Percentiles rank a stretch among this genome's conserved stretches.
These are phyloP conservation scores for Meriones unguiculatus DNA, from an alignment of 2,113 vertebrate genomes.

Conservation along the genomic window DNA sequence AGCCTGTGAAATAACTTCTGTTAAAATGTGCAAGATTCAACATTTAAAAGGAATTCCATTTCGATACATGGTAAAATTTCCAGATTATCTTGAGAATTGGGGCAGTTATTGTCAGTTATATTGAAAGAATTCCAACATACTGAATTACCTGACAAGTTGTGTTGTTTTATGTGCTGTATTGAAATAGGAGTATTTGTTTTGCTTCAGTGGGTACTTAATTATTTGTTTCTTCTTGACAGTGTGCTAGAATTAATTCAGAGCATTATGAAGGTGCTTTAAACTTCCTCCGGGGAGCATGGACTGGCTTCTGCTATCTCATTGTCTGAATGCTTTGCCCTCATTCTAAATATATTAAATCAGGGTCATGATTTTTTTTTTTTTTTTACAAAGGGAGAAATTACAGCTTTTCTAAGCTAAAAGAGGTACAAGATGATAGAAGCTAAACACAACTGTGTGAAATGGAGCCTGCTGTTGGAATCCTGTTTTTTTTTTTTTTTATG, in stretches of 20 bases:
- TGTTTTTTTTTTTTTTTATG: neutral
- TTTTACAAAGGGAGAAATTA: slow-evolving; percentile 56
- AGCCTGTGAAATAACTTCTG: slow-evolving; percentile 39
- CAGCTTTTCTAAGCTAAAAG: slow-evolving; percentile 17
- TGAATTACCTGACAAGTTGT: slow-evolving; percentile 67
- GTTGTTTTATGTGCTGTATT: slow-evolving; percentile 56
- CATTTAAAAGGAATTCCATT: slow-evolving; percentile 57
- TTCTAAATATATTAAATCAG: slow-evolving; percentile 62
- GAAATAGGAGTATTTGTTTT: slow-evolving; percentile 71
- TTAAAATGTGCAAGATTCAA: slow-evolving; percentile 69
- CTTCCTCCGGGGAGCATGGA: neutral
- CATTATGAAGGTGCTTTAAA: slow-evolving; percentile 56
- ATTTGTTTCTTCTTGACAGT: slow-evolving; percentile 76
- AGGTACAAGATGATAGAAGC: neutral
- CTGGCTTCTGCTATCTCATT: slow-evolving; percentile 30
- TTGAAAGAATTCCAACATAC: slow-evolving; percentile 60
- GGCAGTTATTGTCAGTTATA: slow-evolving; percentile 65
- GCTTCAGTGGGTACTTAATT: slow-evolving; percentile 66
- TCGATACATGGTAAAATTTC: slow-evolving; percentile 70
- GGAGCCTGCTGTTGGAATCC: neutral
- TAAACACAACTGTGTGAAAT: neutral
- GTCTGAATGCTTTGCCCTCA: slow-evolving; percentile 57
- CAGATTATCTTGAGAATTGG: slow-evolving; percentile 76
- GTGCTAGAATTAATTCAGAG: slow-evolving; percentile 72
- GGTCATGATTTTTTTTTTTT: slow-evolving; percentile 44